Conservation (phyloP, 2,113 vertebrate genomes). For the Xiphophorus maculatus region DNA sequence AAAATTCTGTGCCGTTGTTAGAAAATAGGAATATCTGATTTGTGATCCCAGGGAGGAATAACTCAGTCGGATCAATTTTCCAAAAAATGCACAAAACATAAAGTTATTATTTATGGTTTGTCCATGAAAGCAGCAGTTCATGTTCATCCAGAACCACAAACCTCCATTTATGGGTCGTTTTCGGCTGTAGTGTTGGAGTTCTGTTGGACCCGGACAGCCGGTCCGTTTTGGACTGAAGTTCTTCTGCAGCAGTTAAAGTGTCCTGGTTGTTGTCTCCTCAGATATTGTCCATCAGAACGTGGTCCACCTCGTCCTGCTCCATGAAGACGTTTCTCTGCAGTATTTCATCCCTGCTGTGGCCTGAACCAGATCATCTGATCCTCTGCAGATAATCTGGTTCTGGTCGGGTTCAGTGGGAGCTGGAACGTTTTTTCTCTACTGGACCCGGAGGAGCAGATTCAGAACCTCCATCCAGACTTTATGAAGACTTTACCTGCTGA, state of each 20-base stretch:
- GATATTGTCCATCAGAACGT: slow-evolving; percentile 75
- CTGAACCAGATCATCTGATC: slow-evolving; percentile 1
- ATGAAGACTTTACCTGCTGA: background rate
- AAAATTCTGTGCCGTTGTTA: too few species aligned
- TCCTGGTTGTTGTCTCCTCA: slow-evolving; percentile 26
- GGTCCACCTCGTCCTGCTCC: slow-evolving; percentile 79
- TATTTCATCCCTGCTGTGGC: slow-evolving; percentile 80
- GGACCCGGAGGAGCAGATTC: background rate
- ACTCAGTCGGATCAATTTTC: too few species aligned
- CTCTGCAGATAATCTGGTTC: background rate
- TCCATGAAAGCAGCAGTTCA: too few species aligned
- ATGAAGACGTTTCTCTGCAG: slow-evolving; percentile 81
- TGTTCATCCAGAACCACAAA: too few species aligned
- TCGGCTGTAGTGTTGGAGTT: background rate
- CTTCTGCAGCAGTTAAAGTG: too few species aligned
- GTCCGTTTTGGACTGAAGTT: too few species aligned
- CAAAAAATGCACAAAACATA: too few species aligned
- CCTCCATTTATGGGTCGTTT: too few species aligned
- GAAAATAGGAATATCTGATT: too few species aligned
- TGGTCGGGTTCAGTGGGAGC: background rate
- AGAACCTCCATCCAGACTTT: background rate
- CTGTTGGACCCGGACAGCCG: background rate
- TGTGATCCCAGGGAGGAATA: too few species aligned
- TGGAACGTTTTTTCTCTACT: background rate
- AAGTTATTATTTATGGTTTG: too few species aligned